phyloP scores from a whole-genome alignment of 64 coral and sea anemone species.

The Stichodactyla helianthus region DNA sequence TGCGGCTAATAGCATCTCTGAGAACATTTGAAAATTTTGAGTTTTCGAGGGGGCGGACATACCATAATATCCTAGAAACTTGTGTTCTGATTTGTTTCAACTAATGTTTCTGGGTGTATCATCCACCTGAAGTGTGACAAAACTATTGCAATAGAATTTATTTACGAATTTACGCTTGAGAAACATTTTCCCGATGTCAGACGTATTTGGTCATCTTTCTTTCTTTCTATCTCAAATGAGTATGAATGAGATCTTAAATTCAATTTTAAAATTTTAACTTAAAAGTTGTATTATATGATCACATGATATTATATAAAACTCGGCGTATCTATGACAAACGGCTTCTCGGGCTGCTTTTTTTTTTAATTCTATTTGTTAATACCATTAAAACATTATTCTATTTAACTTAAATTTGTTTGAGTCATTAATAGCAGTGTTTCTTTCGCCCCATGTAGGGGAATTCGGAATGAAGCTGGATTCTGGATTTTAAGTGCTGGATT shows the following conservation, averaged over 20 bases:
- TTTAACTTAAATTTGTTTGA: neutral
- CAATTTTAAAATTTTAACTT: neutral
- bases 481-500: too few relatives aligned
- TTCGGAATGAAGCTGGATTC: too few relatives aligned
- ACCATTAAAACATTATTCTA: constrained; percentile 7
- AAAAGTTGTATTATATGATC: neutral
- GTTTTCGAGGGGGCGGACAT: too few relatives aligned
- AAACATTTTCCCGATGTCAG: neutral
- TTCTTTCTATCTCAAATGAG: neutral
- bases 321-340: neutral
- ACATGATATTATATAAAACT: too few relatives aligned
- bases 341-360: constrained; percentile 3
- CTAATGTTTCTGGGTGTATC: too few relatives aligned
- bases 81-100: too few relatives aligned
- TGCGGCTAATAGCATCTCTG: too few relatives aligned
- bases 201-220: neutral
- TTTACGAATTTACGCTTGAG: neutral
- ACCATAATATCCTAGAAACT: too few relatives aligned
- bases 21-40: too few relatives aligned
- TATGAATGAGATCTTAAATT: neutral
- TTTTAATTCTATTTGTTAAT: neutral
- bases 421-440: neutral
- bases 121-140: too few relatives aligned
- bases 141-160: neutral
- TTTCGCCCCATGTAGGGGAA: too few relatives aligned